Evolutionary conservation across 2,888 invertebrate genomes (phyloP).

Genomic region (Sinohyriopsis cumingii): DNA sequence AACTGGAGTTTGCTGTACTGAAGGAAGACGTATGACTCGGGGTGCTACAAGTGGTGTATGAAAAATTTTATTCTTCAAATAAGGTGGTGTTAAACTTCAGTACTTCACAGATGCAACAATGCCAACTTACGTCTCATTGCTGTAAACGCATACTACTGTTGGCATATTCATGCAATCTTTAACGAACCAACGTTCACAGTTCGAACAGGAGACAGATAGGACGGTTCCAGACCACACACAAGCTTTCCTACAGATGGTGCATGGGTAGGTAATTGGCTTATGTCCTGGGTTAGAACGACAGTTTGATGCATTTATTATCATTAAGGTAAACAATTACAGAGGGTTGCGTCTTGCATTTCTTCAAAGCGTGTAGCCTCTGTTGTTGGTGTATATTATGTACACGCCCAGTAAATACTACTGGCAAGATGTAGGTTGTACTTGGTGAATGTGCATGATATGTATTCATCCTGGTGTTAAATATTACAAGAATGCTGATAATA

Average conservation of each 20-base stretch:
- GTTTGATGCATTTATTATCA: background rate
- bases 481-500: too few relatives aligned
- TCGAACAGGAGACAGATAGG: background rate
- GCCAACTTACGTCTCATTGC: slow-evolving; percentile 7
- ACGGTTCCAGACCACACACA: slow-evolving; percentile 7
- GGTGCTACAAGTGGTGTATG: slow-evolving; percentile 3
- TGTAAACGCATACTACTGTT: slow-evolving; percentile 11
- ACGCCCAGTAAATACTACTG: too few relatives aligned
- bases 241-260: slow-evolving; percentile 2
- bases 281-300: slow-evolving; percentile 4
- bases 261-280: background rate
- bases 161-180: slow-evolving; percentile 12
- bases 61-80: slow-evolving; percentile 16
- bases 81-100: slow-evolving; percentile 18
- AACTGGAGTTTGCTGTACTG: background rate
- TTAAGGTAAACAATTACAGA: slow-evolving; percentile 9
- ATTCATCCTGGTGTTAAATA: too few relatives aligned
- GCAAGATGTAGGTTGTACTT: too few relatives aligned
- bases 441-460: too few relatives aligned
- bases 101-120: slow-evolving; percentile 19
- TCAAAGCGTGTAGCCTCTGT: background rate
- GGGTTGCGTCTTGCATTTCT: slow-evolving; percentile 4
- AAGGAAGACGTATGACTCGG: slow-evolving; percentile 1
- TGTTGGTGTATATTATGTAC: too few relatives aligned
- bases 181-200: slow-evolving; percentile 9